Evolutionary conservation across 2,888 invertebrate species (phyloP), one percentile per base, ranked within the genome.

Genomic region (Nymphalis c-album): DNA sequence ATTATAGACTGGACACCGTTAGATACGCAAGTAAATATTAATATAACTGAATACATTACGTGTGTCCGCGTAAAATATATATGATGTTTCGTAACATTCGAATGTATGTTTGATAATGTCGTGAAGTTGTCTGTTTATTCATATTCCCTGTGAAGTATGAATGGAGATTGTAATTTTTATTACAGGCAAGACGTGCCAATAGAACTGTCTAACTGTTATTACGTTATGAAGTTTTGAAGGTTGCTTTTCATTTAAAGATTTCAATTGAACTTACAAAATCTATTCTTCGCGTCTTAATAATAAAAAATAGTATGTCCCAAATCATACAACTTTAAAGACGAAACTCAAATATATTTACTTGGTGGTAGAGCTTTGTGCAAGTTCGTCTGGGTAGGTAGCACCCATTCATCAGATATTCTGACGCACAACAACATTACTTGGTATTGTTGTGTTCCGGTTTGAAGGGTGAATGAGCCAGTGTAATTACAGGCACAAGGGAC

Each of bases 11-110:
- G 67, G 71, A 71, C 67, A 69, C 69, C 47, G 20, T 47, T 60
- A 60, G 68, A 72, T 66, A 72, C 68, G 70, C 63, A 64, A 68
- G 71, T 71, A 64, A 74, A 73, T 71, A 74, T 74, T 75, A 76
- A 75, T 76, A 76, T 73, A 70, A 74, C 69, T 51, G 64, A 60
- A 73, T 63, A 69, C 76, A 74, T 73, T 71, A 73, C 63, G 66
- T 48, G 65, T 67, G 66, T 68, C 64, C 60, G 58, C 50, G 62
- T 51, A 63, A n/a, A n/a, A 71, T 66, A 66, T 63, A 63, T 61
- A 60, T 35, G 46, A 40, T 50, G 13, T 63, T 48, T 48, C 63
- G 55, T 66, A 60, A 66, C 50, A 50, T 13, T 40, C 40, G 4
- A 13, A 40, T 45, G 47, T 50, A 7, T 18, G 57, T 51, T 10